Base-by-base conservation (phyloP, 1,140 invertebrate species). In the Rhagoletis pomonella region DNA sequence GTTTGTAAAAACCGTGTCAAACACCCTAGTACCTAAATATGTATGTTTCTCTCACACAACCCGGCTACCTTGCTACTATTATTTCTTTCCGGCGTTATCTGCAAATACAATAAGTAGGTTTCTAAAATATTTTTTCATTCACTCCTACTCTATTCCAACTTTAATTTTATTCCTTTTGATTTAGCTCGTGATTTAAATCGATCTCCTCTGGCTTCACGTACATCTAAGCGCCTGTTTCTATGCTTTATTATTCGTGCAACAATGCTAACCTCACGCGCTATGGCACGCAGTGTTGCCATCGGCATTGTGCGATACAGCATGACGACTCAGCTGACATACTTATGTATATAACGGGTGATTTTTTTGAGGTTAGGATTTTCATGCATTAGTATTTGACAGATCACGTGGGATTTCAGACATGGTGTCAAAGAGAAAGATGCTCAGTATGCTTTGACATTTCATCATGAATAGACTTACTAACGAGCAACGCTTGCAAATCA, bases 131-230 rank as follows among this genome's bases (percentile, higher is more conserved):
- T 19, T 67, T 3, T 67, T 67, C 44, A 44, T 73, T 47, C 10
- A 44, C 67, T n/a, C 14, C 67, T 6, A 47, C 14, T 17, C 67
- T 4, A 10, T 39, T 19, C 29, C 67, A 17, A 44, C 14, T 73
- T 47, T 73, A 42, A 73, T 44, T 73, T 73, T 12, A 73, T 73
- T 73, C 67, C 67, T 17, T 47, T 73, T 42, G 39, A 73, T 73
- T 73, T 73, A 42, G 67, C 17, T 39, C 67, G 67, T 73, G 67
- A 73, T 73, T 73, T 73, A 73, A 73, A 73, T 12, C 39, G 44
- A 12, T 73, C 42, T 73, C 42, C 39, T 39, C 44, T 39, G 44
- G 6, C 42, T 47, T 1, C 14, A 73, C 64, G 64, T 39, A 29
- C 4, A 73, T 12, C 39, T 73, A 73, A 44, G 67, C 42, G 67